These are phyloP conservation scores for Heteromormyrus szaboi DNA, from an alignment of 2,797 vertebrate genomes.

Conservation along the genomic window DNA sequence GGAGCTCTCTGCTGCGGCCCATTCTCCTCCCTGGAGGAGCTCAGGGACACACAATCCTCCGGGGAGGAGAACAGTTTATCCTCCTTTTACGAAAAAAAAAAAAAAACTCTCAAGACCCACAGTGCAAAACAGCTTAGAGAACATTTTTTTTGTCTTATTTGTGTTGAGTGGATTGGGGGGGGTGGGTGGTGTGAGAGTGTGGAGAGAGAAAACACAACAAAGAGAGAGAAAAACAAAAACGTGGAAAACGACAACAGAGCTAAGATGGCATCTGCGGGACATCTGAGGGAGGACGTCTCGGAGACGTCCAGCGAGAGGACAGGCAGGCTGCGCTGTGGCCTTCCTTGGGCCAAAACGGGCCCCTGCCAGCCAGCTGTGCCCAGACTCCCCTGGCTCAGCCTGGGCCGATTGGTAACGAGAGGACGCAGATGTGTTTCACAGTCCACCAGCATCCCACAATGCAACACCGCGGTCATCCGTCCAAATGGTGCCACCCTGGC, in stretches of 20 bases:
- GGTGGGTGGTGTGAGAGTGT: neutral
- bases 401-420: constrained; percentile 55
- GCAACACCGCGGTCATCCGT: constrained; percentile 50
- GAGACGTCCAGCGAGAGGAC: neutral
- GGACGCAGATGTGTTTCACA: constrained; percentile 40
- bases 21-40: constrained; percentile 80
- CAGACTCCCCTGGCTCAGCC: neutral
- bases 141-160: constrained; percentile 20
- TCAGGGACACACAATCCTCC: constrained; percentile 74
- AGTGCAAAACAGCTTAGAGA: constrained; percentile 22
- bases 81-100: constrained; percentile 54
- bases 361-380: neutral
- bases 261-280: constrained; percentile 7
- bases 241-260: neutral
- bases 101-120: constrained; percentile 18
- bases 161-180: constrained; percentile 16
- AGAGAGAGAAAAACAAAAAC: neutral
- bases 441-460: neutral
- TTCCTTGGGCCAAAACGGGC: neutral
- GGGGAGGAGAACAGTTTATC: constrained; percentile 83
- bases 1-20: constrained; percentile 70
- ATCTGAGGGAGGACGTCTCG: neutral
- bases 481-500: constrained; percentile 49
- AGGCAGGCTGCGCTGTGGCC: too few relatives aligned
- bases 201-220: constrained; percentile 11